Evolutionary conservation across 2,113 vertebrate genomes (phyloP), one percentile per base, ranked within the genome.

Genomic region (Tachysurus fulvidraco): DNA sequence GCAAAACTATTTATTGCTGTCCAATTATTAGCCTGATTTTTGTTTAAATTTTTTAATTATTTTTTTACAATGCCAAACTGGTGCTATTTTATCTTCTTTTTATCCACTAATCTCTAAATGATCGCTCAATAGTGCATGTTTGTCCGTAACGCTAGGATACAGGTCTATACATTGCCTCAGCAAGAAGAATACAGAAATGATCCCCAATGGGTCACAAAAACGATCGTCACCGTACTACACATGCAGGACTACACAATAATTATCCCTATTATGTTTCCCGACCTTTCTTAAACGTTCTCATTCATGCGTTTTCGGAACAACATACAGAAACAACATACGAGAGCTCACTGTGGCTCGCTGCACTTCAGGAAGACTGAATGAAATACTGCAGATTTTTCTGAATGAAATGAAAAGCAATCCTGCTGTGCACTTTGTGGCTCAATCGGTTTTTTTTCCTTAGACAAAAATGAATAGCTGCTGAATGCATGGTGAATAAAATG

Each of bases 371-470:
- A 52, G 23, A 52, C 74, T 28, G 74, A 77, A 77, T 54, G 46
- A 77, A 77, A 50, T 11, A 17, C 16, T 30, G 16, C 14, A 1
- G 9, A 50, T 67, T 83, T 50, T 69, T 69, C 12, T 83, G 81
- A 83, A 83, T 83, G 81, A 69, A 52, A 54, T 67, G 30, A 54
- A 67, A 67, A 83, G 67, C 46, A 83, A 10, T 69, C 62, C 62
- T 36, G 46, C 62, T 30, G 81, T 54, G 74, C 50, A 78, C 50
- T 28, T 76, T 76, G 73, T 50, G 11, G 71, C 19, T 46, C 36
- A 14, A 67, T 69, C 62, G 4, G 14, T 69, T 16, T 69, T 65
- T 41, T 30, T 16, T 69, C 0, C 5, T 4, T 74, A 25, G 1
- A 1, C 44, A 46, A 23, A 2, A 28, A 25, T 69, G 81, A 83